Conservation (phyloP, 2,113 vertebrate species). For the Eleginops maclovinus region DNA sequence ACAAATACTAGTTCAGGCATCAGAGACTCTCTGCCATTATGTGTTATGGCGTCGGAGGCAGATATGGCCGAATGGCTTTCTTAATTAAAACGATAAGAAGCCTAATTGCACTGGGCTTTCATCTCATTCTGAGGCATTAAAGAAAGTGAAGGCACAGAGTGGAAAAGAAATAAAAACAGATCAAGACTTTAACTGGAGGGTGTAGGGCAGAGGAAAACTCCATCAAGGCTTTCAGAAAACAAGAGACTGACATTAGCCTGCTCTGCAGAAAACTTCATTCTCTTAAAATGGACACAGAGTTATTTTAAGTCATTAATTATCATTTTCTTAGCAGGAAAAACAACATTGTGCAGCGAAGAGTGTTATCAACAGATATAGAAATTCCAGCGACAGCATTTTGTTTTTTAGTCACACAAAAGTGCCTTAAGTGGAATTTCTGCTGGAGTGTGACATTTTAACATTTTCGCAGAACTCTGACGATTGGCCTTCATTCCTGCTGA, state of each 20-base stretch:
- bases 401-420: conserved; percentile 14
- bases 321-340: conserved; percentile 24
- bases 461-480: conserved; percentile 11
- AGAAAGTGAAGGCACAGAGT: conserved; percentile 75
- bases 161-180: conserved; percentile 73
- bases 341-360: conserved; percentile 10
- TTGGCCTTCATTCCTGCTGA: conserved; percentile 17
- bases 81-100: conserved; percentile 89
- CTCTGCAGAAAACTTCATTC: conserved; percentile 28
- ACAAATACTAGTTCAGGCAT: conserved; percentile 73
- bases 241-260: conserved; percentile 34
- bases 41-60: conserved; percentile 79
- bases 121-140: conserved; percentile 80
- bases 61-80: conserved; percentile 85
- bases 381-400: conserved; percentile 8
- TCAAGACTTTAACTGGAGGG: conserved; percentile 70
- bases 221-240: conserved; percentile 51
- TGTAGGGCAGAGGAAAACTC: conserved; percentile 67
- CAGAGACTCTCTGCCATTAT: conserved; percentile 79
- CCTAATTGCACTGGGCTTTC: conserved; percentile 84
- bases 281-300: conserved; percentile 19
- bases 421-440: conserved; percentile 18
- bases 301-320: conserved; percentile 39
- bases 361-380: conserved; percentile 21
- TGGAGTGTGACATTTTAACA: conserved; percentile 29